A percentile compares a stretch with the other conserved stretches of the same genome.
Evolutionary conservation across 2,797 vertebrate genomes (phyloP).

Genomic region (Nyctibius grandis): DNA sequence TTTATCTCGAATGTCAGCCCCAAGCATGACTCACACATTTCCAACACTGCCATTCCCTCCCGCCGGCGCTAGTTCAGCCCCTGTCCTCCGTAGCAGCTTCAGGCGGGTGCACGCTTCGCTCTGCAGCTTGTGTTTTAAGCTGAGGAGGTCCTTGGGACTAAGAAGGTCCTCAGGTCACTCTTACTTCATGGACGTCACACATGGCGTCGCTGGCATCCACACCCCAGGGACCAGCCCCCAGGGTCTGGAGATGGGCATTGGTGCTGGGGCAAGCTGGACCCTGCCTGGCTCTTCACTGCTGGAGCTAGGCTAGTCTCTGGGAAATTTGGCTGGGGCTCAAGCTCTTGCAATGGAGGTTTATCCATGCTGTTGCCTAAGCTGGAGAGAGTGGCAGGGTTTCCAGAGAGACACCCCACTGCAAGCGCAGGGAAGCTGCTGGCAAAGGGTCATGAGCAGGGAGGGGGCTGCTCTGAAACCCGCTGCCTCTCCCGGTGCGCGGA

Average conservation of each 20-base stretch:
- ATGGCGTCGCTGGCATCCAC: neutral
- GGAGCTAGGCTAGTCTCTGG: neutral
- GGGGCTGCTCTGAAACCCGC: neutral
- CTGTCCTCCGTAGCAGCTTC: neutral
- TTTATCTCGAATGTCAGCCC: neutral
- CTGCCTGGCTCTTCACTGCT: neutral
- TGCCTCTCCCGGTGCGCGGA: neutral
- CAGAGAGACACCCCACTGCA: neutral
- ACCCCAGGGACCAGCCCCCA: neutral
- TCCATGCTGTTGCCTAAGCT: neutral
- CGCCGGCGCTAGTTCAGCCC: fast-evolving
- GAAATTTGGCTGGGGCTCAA: neutral
- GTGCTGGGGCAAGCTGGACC: fast-evolving
- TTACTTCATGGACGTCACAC: neutral
- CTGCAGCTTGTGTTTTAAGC: neutral
- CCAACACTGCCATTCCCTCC: neutral
- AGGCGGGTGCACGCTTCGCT: fast-evolving
- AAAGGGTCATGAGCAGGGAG: neutral
- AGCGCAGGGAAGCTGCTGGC: neutral
- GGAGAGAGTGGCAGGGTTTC: neutral
- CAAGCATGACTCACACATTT: neutral
- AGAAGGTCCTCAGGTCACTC: neutral
- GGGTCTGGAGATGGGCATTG: fast-evolving
- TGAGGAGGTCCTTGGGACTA: neutral
- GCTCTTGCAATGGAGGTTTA: neutral